Evolutionary conservation across 2,888 invertebrate genomes (phyloP), one percentile per base, ranked within the genome.

Genomic region (Keiferia lycopersicella): DNA sequence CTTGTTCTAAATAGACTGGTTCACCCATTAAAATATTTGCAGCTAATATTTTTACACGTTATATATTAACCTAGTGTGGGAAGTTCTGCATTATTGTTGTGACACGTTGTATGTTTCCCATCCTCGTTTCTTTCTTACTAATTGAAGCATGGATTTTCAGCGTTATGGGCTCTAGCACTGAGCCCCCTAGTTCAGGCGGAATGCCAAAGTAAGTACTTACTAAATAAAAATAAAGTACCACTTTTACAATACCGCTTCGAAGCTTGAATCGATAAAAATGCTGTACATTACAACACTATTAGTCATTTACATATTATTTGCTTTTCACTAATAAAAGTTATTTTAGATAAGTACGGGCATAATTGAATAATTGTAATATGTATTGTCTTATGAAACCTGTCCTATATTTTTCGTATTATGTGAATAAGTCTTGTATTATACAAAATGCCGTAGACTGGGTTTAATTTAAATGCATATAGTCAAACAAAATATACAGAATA

Each of bases 91-190:
- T 34, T 56, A 11, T 26, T 11, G 26, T 8, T 14, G 20, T 53
- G 20, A 12, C 22, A 22, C 26, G 26, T 45, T 53, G 51, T 22
- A 51, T 51, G 22, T 66, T 68, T 67, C 59, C 66, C 66, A 66
- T 77, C 68, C 73, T 77, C 79, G 79, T 81, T 82, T 84, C 80
- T 72, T 86, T 83, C 82, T 82, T 82, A 91, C 91, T 91, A 91
- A 91, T 85, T 79, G 76, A 80, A 82, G 91, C 91, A 91, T 91
- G 91, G 88, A 82, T 91, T 92, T 92, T 90, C 92, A 92, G 92
- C 92, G 79, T 87, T 92, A 80, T 92, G 92, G 92, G 90, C 88
- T 74, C 82, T 92, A 86, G 84, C 84, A 81, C 83, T 92, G 81
- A 86, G 86, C 82, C 91, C 92, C 68, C 85, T 92, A 80, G 88